A percentile compares a stretch with the other conserved stretches of the same genome.
phyloP scores from a whole-genome alignment of 2,888 invertebrate species.

The Chouioia cunea region DNA sequence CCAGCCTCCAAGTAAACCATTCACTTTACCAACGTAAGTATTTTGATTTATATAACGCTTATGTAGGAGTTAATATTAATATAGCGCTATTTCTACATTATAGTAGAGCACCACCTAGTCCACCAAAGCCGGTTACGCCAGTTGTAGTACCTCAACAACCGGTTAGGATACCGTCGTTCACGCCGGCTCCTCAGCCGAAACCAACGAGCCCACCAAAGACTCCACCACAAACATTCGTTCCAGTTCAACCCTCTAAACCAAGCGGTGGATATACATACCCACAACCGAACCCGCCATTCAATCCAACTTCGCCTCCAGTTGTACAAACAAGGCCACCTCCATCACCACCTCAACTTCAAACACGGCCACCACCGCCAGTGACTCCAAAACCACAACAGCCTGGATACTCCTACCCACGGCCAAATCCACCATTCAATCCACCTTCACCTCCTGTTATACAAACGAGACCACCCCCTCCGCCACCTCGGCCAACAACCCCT shows the following conservation, averaged over 20 bases:
- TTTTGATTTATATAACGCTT: neutral
- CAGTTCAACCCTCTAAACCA: neutral
- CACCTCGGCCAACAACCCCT: no score
- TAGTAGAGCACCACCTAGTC: constrained; percentile 37
- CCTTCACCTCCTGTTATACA: constrained; percentile 48
- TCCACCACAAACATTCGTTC: no score
- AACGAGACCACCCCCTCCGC: constrained; percentile 51
- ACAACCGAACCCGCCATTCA: constrained; percentile 12
- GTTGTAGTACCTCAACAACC: constrained; percentile 27
- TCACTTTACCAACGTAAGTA: constrained; percentile 59
- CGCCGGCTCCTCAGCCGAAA: constrained; percentile 37
- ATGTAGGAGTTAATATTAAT: neutral
- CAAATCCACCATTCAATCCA: constrained; percentile 25
- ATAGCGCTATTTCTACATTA: constrained; percentile 4
- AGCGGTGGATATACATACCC: neutral
- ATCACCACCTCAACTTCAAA: constrained; percentile 29
- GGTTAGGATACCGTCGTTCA: no score
- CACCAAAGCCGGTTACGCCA: constrained; percentile 21
- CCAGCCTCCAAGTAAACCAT: constrained; percentile 55
- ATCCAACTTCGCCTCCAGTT: constrained; percentile 39
- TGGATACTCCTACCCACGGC: neutral
- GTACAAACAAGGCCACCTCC: constrained; percentile 55
- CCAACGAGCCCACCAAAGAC: constrained; percentile 29
- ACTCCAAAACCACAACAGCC: neutral
- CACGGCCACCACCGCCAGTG: constrained; percentile 31